Conservation (phyloP, 1,140 invertebrate genomes). For the Drosophila elegans region DNA sequence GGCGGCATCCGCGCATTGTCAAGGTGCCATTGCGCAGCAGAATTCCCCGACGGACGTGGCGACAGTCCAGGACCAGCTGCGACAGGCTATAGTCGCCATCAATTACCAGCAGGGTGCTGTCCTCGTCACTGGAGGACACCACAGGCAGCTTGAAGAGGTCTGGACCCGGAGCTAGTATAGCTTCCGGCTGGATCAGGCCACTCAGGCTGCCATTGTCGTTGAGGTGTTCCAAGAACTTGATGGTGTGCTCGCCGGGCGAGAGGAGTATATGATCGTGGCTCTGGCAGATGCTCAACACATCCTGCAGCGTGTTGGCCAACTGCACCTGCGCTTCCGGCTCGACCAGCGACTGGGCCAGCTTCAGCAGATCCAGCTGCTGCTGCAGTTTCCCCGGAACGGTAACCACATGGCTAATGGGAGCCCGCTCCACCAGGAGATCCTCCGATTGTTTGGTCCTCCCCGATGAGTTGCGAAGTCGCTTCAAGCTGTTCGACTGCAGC, state of each 20-base stretch:
- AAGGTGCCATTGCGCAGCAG: conserved; percentile 81
- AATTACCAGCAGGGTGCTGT: conserved; percentile 84
- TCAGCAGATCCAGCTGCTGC: conserved; percentile 85
- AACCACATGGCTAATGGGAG: conserved; percentile 85
- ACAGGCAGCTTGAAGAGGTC: conserved; percentile 56
- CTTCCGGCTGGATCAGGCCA: conserved; percentile 39
- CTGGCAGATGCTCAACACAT: conserved; percentile 85
- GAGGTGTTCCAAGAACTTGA: conserved; percentile 78
- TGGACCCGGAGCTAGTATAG: conserved; percentile 1
- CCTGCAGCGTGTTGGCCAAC: conserved; percentile 75
- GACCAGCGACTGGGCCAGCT: conserved; percentile 69
- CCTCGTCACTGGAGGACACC: conserved; percentile 82
- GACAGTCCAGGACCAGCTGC: conserved; percentile 85
- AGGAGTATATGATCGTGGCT: conserved; percentile 65
- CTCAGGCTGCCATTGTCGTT: conserved; percentile 63
- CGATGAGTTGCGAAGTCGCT: conserved; percentile 27
- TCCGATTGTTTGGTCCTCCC: conserved; percentile 36
- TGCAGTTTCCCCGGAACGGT: conserved; percentile 85
- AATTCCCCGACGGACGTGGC: conserved; percentile 82
- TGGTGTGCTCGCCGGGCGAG: conserved; percentile 65
- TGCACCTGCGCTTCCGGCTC: conserved; percentile 48
- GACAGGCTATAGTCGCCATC: conserved; percentile 80
- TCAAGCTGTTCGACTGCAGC: conserved; percentile 62
- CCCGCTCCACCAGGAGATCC: conserved; percentile 34
- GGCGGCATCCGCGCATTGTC: conserved; percentile 78